Conservation (phyloP, 2,113 vertebrate genomes). For the Bos taurus region ARS-UCD2.0 NC_037335.1:59635001-59635500, state of each 20-base stretch:
- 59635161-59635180: background rate
- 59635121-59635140: background rate
- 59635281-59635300: constrained; percentile 7
- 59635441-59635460: background rate
- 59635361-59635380: background rate
- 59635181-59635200: background rate
- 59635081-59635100: background rate
- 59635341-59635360: background rate
- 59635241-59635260: background rate
- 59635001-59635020: background rate
- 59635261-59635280: background rate
- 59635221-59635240: background rate
- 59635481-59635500: background rate
- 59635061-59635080: background rate
- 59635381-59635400: background rate
- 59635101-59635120: background rate
- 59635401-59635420: background rate
- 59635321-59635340: background rate
- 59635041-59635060: background rate
- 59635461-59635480: background rate
- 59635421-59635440: background rate
- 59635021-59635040: background rate
- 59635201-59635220: background rate
- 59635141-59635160: background rate
- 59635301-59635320: background rate